Evolutionary conservation across 2,113 vertebrate species (phyloP).

Genomic region (Elephantulus edwardii): DNA sequence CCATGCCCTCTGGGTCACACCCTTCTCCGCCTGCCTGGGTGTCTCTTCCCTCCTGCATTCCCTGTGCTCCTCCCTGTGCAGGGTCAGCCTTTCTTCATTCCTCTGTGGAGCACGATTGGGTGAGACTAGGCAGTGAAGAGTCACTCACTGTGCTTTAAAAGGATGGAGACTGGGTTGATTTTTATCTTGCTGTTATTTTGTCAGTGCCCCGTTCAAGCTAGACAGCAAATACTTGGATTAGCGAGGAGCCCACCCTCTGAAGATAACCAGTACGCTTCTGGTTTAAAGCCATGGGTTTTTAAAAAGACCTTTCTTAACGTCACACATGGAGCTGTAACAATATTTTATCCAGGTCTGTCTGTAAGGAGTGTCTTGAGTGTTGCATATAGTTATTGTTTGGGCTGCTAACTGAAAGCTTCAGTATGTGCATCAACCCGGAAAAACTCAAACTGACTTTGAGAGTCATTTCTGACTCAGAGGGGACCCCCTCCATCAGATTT

Average conservation of each 20-base stretch:
- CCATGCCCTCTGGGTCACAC: neutral
- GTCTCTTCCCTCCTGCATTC: neutral
- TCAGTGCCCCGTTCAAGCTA: neutral
- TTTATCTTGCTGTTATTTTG: neutral
- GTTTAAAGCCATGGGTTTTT: constrained; percentile 38
- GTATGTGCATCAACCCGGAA: neutral
- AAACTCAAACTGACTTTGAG: no score
- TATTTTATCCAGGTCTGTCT: neutral
- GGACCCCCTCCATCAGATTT: no score
- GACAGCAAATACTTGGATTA: neutral
- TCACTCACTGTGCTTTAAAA: neutral
- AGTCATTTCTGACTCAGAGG: no score
- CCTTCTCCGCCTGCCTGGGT: neutral
- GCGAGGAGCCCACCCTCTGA: neutral
- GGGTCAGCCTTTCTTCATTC: constrained; percentile 22
- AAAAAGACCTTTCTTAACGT: neutral
- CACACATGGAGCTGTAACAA: neutral
- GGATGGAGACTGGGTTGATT: neutral
- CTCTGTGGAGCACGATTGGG: constrained; percentile 22
- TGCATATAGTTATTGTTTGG: neutral
- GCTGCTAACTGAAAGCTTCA: neutral
- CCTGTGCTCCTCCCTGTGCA: neutral
- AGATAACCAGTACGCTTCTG: constrained; percentile 33
- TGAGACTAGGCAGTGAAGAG: neutral
- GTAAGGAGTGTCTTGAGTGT: neutral